These are phyloP conservation scores for Acanthurus lineatus DNA, from an alignment of 2,797 vertebrate species.

Conservation along the genomic window DNA sequence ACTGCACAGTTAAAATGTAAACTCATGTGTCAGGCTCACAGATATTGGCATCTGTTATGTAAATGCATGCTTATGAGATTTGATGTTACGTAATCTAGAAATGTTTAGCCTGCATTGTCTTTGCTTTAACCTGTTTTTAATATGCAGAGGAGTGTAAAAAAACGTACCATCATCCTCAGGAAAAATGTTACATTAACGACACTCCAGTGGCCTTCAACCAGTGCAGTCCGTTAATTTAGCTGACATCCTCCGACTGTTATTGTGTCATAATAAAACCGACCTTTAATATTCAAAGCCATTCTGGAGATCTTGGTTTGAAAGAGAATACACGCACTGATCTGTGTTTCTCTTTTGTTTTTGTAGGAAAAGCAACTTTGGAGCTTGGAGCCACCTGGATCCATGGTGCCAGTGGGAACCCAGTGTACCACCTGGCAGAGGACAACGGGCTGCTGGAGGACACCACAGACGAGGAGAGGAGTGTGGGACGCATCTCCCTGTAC, in stretches of 20 bases:
- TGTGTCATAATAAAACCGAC: constrained; percentile 9
- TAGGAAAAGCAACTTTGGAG: constrained; percentile 96
- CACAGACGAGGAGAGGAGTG: constrained; percentile 93
- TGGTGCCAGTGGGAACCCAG: constrained; percentile 96
- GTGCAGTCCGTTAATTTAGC: constrained; percentile 23
- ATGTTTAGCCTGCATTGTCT: constrained; percentile 1
- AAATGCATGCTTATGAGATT: constrained; percentile 37
- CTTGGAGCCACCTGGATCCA: constrained; percentile 99
- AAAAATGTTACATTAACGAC: constrained; percentile 23
- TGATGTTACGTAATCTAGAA: constrained; percentile 15
- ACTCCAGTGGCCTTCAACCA: constrained; percentile 11
- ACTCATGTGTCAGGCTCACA: constrained; percentile 5
- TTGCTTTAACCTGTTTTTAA: background rate
- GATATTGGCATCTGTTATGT: constrained; percentile 33
- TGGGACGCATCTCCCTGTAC: constrained; percentile 97
- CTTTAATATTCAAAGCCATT: background rate
- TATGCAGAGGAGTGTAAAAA: background rate
- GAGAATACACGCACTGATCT: background rate
- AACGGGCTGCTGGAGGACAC: constrained; percentile 96
- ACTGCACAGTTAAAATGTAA: constrained; percentile 3
- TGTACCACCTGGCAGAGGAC: constrained; percentile 99
- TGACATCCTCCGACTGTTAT: constrained; percentile 18
- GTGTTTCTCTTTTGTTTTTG: background rate
- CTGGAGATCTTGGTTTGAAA: background rate
- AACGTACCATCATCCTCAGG: constrained; percentile 1